A percentile compares a stretch with the other conserved stretches of the same genome.
These are phyloP conservation scores for Podilymbus podiceps DNA, from an alignment of 2,113 vertebrate genomes.

Conservation along the genomic window DNA sequence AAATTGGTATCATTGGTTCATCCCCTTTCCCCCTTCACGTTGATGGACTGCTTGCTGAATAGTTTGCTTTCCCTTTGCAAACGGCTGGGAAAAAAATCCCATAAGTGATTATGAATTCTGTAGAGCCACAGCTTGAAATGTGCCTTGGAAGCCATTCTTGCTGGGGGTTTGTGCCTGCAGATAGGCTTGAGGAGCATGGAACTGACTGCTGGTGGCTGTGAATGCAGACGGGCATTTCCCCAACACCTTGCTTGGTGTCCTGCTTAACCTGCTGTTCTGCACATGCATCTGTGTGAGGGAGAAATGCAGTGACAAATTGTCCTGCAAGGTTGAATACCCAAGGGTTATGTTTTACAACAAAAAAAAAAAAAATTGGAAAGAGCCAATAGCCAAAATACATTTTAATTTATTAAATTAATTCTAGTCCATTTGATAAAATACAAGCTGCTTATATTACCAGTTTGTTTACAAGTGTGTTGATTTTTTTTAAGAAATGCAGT, in stretches of 20 bases:
- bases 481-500: conserved; percentile 44
- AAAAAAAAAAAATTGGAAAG: not conserved
- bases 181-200: not conserved
- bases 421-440: conserved; percentile 48
- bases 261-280: not conserved
- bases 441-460: conserved; percentile 17
- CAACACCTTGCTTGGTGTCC: accelerated
- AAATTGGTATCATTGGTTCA: not conserved
- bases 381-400: conserved; percentile 26
- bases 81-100: not conserved
- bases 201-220: not conserved
- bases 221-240: not conserved
- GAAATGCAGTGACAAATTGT: not conserved
- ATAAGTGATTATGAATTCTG: not conserved
- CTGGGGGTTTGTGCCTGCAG: not conserved
- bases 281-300: accelerated
- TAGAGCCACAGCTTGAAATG: not conserved
- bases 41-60: not conserved
- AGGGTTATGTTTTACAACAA: not conserved
- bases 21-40: not conserved
- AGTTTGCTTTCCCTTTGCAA: not conserved
- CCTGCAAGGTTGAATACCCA: not conserved
- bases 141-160: not conserved
- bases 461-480: not conserved
- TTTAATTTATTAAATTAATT: conserved; percentile 53